Evolutionary conservation across 2,888 invertebrate species (phyloP).

Genomic region (Merodon equestris): DNA sequence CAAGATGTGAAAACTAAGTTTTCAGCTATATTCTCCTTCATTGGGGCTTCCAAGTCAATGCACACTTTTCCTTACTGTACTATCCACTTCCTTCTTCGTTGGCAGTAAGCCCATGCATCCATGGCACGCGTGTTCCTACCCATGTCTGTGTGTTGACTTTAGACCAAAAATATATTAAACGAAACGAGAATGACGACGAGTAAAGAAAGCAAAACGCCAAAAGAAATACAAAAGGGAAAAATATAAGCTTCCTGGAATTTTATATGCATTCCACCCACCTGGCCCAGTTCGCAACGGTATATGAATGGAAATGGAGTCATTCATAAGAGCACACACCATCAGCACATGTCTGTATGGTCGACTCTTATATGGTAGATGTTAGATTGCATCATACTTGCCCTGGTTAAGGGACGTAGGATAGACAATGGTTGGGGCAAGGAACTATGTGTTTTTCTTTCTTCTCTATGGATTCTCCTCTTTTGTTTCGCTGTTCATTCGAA

Average conservation of each 20-base stretch:
- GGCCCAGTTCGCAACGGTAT: slow-evolving; percentile 62
- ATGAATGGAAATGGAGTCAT: slow-evolving; percentile 63
- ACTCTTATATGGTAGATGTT: background rate
- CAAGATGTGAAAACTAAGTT: background rate
- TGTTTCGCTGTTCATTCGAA: slow-evolving; percentile 25
- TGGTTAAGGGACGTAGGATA: slow-evolving; percentile 63
- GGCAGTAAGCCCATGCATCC: slow-evolving; percentile 10
- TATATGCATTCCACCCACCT: slow-evolving; percentile 59
- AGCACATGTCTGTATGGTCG: no score
- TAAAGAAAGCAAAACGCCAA: slow-evolving; percentile 2
- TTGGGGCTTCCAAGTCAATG: slow-evolving; percentile 54
- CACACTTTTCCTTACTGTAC: slow-evolving; percentile 12
- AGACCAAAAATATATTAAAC: slow-evolving; percentile 50
- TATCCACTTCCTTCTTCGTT: slow-evolving; percentile 56
- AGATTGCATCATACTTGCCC: slow-evolving; percentile 69
- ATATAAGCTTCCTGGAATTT: slow-evolving; percentile 63
- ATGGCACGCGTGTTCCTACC: slow-evolving; percentile 4
- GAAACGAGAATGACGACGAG: slow-evolving; percentile 21
- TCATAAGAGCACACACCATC: slow-evolving; percentile 50
- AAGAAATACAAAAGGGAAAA: slow-evolving; percentile 28
- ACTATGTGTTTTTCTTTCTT: slow-evolving; percentile 24
- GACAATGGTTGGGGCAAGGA: slow-evolving; percentile 38
- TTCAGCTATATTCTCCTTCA: slow-evolving; percentile 51
- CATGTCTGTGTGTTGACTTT: slow-evolving; percentile 36
- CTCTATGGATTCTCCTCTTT: slow-evolving; percentile 37